Base-by-base conservation (phyloP, 23 tunicate genomes). In the Trididemnum nubilum region DNA sequence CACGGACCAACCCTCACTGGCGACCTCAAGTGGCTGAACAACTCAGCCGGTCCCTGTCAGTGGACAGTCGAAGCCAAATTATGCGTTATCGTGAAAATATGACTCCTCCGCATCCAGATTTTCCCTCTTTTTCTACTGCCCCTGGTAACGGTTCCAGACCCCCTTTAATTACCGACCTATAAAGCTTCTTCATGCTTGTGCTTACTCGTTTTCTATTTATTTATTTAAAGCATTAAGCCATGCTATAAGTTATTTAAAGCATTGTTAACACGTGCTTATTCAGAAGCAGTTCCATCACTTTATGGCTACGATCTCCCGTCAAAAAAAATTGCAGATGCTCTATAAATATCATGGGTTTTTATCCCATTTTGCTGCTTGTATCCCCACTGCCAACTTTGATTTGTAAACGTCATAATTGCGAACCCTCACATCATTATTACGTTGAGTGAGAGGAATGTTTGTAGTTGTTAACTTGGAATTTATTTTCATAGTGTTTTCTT, bases 1-100 rank as follows among this genome's bases (percentile, higher is more conserved):
- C 90, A 25, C 57, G 79, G 0, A 71, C 90, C 31, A 85, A 78
- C 39, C 84, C 90, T 33, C 84, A 85, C 72, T 85, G 90, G 77
- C 71, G 84, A 12, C 90, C 90, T 51, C 84, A 38, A 1, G 84
- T 40, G 71, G 34, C 79, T 3, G 90, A 85, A 27, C n/a, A n/a
- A n/a, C 70, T 78, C 27, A 39, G 64, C 34, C 79, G 90, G 12
- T 85, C 90, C 2, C 4, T 76, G 67, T 85, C 90, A 34, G 79
- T 52, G 5, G 90, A 79, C 28, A 35, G 49, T 35, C 88, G 88
- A 0, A 2, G 25, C 38, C 79, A 39, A 9, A 7, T 67, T 5
- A 33, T 33, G 38, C 74, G 74, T 67, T 67, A 31, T n/a, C 38
- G 33, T 4, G 38, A 33, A 7, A 32, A 33, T n/a, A 31, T 9